These are phyloP conservation scores for Clinocottus analis DNA, from an alignment of 2,113 vertebrate genomes.

Conservation along the genomic window DNA sequence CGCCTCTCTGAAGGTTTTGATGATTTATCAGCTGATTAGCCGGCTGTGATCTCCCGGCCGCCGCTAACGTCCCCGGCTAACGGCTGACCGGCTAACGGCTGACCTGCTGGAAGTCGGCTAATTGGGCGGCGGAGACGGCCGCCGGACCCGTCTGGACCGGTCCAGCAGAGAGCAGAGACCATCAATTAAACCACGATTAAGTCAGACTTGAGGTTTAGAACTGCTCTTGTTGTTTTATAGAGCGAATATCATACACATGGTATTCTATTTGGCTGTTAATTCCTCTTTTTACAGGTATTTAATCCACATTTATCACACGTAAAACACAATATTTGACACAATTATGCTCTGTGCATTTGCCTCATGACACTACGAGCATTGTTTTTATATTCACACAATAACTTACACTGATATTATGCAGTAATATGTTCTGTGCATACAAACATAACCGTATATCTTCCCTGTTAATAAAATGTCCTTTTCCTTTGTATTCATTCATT, in stretches of 20 bases:
- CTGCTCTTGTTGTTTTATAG: too few species aligned
- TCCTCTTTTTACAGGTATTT: background rate
- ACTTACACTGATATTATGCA: background rate
- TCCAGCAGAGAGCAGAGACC: constrained; percentile 4
- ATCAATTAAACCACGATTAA: background rate
- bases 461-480: background rate
- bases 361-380: too few species aligned
- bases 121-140: constrained; percentile 31
- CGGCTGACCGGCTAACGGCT: background rate
- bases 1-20: constrained; percentile 13
- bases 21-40: constrained; percentile 43
- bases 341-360: too few species aligned
- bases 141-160: constrained; percentile 11
- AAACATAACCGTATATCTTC: background rate
- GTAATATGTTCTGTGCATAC: background rate
- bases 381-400: background rate
- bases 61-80: constrained; percentile 16
- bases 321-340: too few species aligned
- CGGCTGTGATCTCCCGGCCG: constrained; percentile 21
- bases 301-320: background rate
- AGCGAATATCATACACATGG: too few species aligned
- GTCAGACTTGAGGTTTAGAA: background rate
- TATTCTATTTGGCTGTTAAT: too few species aligned
- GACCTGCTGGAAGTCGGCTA: too few species aligned
- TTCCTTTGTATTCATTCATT: background rate